Percentiles rank a stretch among this genome's conserved stretches.
These are phyloP conservation scores for Lipophrys pholis DNA, from an alignment of 2,113 vertebrate genomes.

Conservation along the genomic window DNA sequence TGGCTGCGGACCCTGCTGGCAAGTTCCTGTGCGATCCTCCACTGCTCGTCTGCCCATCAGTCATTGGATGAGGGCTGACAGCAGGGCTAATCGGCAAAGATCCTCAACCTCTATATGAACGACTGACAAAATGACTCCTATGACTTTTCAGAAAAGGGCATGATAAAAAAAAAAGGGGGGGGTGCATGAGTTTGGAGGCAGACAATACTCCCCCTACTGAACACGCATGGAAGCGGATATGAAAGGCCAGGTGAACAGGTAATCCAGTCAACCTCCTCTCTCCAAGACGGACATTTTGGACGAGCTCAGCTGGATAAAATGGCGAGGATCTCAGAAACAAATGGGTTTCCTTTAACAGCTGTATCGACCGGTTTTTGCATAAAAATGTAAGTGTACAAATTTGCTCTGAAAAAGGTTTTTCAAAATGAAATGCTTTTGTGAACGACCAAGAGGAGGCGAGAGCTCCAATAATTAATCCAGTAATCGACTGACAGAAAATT, in stretches of 20 bases:
- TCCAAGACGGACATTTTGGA: slow-evolving; percentile 6
- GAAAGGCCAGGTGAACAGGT: too few species aligned
- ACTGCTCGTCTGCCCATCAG: slow-evolving; percentile 48
- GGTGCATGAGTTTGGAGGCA: slow-evolving; percentile 24
- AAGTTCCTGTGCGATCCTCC: slow-evolving; percentile 42
- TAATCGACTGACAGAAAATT: neutral
- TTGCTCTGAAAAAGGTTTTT: neutral
- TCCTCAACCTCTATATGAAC: slow-evolving; percentile 70
- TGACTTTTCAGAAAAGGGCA: slow-evolving; percentile 57
- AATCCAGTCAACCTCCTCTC: neutral
- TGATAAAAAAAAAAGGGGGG: too few species aligned
- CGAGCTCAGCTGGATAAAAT: slow-evolving; percentile 3
- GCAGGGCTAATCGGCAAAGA: slow-evolving; percentile 47
- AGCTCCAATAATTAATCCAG: neutral
- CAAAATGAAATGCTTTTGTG: neutral
- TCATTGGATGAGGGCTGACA: slow-evolving; percentile 57
- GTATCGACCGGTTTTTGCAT: neutral
- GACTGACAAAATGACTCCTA: slow-evolving; percentile 54
- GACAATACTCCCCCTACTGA: slow-evolving; percentile 55
- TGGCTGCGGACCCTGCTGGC: slow-evolving; percentile 35
- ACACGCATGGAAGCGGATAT: slow-evolving; percentile 38
- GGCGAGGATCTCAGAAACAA: slow-evolving; percentile 16
- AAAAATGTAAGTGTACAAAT: slow-evolving; percentile 5
- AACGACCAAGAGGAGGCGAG: neutral
- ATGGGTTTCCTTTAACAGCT: neutral